A percentile compares a stretch with the other conserved stretches of the same genome.
Conservation (phyloP, 30 jellyfish, hydroid and myxozoan species). For the Chironex yamaguchii region DNA sequence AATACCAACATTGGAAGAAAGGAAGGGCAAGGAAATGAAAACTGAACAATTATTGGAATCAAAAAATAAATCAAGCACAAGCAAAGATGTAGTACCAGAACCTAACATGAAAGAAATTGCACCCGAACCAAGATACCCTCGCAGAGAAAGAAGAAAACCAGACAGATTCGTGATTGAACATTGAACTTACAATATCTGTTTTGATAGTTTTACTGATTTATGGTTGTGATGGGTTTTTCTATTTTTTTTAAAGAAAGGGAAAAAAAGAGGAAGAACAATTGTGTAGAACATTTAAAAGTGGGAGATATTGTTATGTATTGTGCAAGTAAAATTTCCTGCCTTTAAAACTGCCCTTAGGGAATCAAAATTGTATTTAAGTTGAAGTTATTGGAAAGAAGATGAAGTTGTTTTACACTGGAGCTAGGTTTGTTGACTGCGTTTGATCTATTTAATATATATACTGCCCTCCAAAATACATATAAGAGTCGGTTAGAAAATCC, state of each 20-base stretch:
- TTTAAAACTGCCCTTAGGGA: slow-evolving; percentile 25
- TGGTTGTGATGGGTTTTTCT: not conserved
- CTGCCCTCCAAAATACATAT: too few relatives aligned
- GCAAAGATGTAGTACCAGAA: slow-evolving; percentile 12
- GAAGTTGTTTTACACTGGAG: slow-evolving; percentile 31
- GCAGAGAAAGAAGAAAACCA: slow-evolving; percentile 44
- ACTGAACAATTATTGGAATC: slow-evolving; percentile 18
- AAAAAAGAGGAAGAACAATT: not conserved
- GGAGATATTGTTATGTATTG: slow-evolving; percentile 29
- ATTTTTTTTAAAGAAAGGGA: not conserved
- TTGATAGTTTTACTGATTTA: slow-evolving; percentile 17
- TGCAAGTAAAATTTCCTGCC: not conserved
- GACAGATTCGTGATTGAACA: slow-evolving; percentile 29
- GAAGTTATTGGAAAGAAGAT: slow-evolving; percentile 26
- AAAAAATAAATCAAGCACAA: slow-evolving; percentile 19
- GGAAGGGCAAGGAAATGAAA: slow-evolving; percentile 36
- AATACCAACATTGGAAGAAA: slow-evolving; percentile 26
- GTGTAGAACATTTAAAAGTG: slow-evolving; percentile 21
- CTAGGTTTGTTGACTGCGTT: slow-evolving; percentile 10
- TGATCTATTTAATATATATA: slow-evolving; percentile 8
- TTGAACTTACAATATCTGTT: slow-evolving; percentile 10
- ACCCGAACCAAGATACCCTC: slow-evolving; percentile 44
- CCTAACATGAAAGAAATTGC: slow-evolving; percentile 36
- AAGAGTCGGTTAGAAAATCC: too few relatives aligned
- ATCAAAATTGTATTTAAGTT: slow-evolving; percentile 13